Conservation (phyloP, 2,888 invertebrate species). For the Hedychridium roseum region DNA sequence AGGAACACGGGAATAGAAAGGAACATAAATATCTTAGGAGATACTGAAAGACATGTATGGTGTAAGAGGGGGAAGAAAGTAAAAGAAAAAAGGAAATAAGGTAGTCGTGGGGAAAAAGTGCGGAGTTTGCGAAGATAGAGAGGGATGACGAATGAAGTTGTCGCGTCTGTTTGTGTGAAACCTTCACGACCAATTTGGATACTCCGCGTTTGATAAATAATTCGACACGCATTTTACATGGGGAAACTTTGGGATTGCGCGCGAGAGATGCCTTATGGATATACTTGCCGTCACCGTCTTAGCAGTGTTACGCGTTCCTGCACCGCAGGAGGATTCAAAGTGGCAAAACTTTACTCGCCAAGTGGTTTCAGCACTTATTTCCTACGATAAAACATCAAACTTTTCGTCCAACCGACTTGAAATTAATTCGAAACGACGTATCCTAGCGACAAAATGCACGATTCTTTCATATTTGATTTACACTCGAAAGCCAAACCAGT, state of each 20-base stretch:
- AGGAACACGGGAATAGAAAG: too few species aligned
- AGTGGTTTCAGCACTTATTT: too few species aligned
- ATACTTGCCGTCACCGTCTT: too few species aligned
- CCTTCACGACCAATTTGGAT: slow-evolving; percentile 31
- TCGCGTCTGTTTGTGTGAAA: slow-evolving; percentile 21
- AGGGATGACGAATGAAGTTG: slow-evolving; percentile 2
- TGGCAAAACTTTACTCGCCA: too few species aligned
- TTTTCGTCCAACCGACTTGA: background rate
- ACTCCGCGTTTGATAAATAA: slow-evolving; percentile 57
- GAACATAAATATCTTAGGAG: too few species aligned
- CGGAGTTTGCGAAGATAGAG: background rate
- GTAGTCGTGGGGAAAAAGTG: background rate
- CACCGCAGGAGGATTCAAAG: too few species aligned
- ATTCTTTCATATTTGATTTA: background rate
- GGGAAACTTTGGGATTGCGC: slow-evolving; percentile 36
- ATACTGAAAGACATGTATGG: too few species aligned
- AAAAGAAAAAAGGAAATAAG: slow-evolving; percentile 2
- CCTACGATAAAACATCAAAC: background rate
- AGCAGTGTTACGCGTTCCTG: too few species aligned
- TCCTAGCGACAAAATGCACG: too few species aligned
- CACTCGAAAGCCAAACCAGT: background rate
- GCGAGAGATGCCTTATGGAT: too few species aligned
- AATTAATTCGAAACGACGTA: background rate
- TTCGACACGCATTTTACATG: slow-evolving; percentile 49
- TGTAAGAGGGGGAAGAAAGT: slow-evolving; percentile 1